Conservation (phyloP, 2,888 invertebrate genomes). For the Tipula lateralis region DNA sequence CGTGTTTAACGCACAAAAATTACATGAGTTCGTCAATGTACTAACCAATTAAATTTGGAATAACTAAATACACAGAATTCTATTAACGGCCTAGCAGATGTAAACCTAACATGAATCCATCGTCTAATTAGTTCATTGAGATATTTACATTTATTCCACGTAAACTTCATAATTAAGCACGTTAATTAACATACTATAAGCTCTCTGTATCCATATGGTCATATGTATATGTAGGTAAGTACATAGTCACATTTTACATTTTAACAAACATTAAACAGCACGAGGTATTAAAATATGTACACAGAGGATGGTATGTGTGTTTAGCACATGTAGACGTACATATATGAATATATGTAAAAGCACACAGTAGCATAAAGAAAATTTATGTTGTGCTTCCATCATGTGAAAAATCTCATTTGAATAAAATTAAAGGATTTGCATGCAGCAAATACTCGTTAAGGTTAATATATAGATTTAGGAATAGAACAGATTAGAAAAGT, state of each 20-base stretch:
- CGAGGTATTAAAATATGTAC: neutral
- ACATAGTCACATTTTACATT: neutral
- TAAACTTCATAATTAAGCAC: neutral
- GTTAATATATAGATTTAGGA: neutral
- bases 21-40: too few species aligned
- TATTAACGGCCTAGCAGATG: too few species aligned
- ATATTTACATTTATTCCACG: too few species aligned
- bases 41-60: too few species aligned
- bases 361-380: neutral
- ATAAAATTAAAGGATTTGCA: slow-evolving; percentile 19
- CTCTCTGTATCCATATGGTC: neutral
- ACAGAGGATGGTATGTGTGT: neutral
- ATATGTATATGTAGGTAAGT: neutral
- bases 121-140: too few species aligned
- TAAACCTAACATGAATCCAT: too few species aligned
- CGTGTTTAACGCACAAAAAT: too few species aligned
- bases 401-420: neutral
- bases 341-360: neutral
- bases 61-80: too few species aligned
- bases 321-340: neutral
- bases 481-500: neutral
- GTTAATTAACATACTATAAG: neutral
- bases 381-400: neutral
- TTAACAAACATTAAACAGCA: neutral
- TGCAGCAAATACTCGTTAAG: neutral